phyloP scores from a whole-genome alignment of 2,113 vertebrate genomes.

The Zapornia atra region DNA sequence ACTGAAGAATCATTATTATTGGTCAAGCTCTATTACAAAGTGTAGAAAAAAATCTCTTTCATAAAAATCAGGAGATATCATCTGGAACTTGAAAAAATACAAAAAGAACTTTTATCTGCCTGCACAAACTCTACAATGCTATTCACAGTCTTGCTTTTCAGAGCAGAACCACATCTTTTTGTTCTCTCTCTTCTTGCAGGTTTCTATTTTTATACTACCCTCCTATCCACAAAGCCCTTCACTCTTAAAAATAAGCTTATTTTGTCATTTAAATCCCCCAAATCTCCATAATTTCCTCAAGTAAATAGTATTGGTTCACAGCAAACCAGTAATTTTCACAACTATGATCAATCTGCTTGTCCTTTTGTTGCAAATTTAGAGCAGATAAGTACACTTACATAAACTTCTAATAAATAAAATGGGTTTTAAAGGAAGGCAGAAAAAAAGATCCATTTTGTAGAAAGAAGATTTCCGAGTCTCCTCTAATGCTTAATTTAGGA shows the following conservation, averaged over 20 bases:
- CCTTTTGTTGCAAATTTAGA: not conserved
- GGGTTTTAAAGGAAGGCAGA: not conserved
- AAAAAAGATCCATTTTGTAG: not conserved
- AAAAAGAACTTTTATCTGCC: not conserved
- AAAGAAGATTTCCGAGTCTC: not conserved
- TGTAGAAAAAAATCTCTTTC: not conserved
- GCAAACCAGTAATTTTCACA: not conserved
- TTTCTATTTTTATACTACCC: constrained; percentile 22
- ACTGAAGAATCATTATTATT: not conserved
- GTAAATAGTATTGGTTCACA: not conserved
- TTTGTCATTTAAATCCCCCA: not conserved
- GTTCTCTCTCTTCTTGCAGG: not conserved
- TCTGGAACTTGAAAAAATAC: not conserved
- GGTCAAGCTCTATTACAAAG: not conserved
- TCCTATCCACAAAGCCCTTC: not conserved
- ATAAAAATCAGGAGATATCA: not conserved
- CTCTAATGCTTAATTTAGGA: not conserved
- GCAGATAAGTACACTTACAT: not conserved
- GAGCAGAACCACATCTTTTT: not conserved
- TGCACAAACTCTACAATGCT: not conserved
- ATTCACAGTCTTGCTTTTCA: not conserved
- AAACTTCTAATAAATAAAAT: not conserved
- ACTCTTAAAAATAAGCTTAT: not conserved
- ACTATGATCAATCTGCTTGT: not conserved
- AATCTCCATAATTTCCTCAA: not conserved